Evolutionary conservation across 2,888 invertebrate species (phyloP), one percentile per base, ranked within the genome.

Genomic region (Polydesmus complanatus): DNA sequence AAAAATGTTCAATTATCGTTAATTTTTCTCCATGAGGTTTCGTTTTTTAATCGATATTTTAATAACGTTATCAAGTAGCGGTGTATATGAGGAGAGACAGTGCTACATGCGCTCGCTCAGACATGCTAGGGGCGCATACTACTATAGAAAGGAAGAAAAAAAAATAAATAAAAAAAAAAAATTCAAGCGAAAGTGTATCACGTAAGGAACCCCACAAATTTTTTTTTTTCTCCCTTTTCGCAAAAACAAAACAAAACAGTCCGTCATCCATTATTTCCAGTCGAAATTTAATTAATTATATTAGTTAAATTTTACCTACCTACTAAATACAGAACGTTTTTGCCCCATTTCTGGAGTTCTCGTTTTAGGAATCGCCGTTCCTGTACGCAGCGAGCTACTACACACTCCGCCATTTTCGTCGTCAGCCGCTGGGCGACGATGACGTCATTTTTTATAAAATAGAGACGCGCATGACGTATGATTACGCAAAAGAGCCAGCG

Each of bases 291-390:
- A n/a, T 8, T 3, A 25, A 55, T 27, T 18, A 27, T 11, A 14
- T 14, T 23, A 8, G 3, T 19, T 14, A 2, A 27, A 2, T 14
- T n/a, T 47, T 51, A 64, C 65, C 58, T 55, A 66, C 66, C 66
- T 56, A 66, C 62, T 58, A 66, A 58, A 61, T 60, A 64, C 50
- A 66, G 59, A 19, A 74, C 67, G 68, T 73, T 74, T 64, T 73
- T 73, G 67, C 71, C 70, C 74, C 73, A 74, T 65, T 72, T 70
- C 61, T 72, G 67, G 62, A 74, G 70, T 66, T 74, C 74, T 67
- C 71, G 71, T 68, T 69, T 69, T 67, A 73, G 69, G 66, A 68
- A 68, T 56, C 63, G 58, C 52, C 65, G 60, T 55, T 66, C 65
- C 54, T 62, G 61, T 27, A 63, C 62, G 57, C 65, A 66, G 27